A percentile compares a stretch with the other conserved stretches of the same genome.
phyloP scores from a whole-genome alignment of 2,113 vertebrate genomes.

The Callaeas wilsoni region DNA sequence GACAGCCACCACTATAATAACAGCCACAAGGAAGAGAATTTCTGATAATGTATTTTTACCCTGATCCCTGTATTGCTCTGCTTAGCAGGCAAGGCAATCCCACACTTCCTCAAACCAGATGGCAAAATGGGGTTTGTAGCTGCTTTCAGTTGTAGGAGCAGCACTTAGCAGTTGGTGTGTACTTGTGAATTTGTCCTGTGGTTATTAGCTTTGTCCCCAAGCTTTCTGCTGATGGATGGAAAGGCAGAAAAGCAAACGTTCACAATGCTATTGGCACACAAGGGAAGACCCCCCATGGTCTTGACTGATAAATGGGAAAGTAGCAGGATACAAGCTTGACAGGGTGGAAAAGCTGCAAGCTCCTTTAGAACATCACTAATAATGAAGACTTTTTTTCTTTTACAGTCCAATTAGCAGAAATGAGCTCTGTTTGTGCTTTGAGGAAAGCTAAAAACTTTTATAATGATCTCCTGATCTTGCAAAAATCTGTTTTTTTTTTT shows the following conservation, averaged over 20 bases:
- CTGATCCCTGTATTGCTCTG: neutral
- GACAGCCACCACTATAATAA: neutral
- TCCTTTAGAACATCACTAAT: neutral
- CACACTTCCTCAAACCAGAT: conserved; percentile 15
- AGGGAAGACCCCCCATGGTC: neutral
- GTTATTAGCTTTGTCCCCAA: neutral
- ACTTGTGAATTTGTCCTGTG: neutral
- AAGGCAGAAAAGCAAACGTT: neutral
- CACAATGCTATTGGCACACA: neutral
- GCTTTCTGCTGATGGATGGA: neutral
- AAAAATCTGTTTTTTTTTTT: neutral
- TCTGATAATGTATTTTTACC: neutral
- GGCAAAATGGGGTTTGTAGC: neutral
- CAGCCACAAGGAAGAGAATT: neutral
- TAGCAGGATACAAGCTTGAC: neutral
- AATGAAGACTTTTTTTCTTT: conserved; percentile 25
- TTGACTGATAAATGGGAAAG: neutral
- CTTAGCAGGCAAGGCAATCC: neutral
- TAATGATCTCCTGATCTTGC: neutral
- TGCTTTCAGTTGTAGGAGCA: neutral
- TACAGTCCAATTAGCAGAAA: conserved; percentile 31
- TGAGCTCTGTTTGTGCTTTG: neutral
- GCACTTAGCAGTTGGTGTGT: neutral
- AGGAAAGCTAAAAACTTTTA: neutral
- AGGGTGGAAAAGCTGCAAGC: neutral